These are phyloP conservation scores for Drosophila nebulosa DNA, from an alignment of 1,140 invertebrate species.

Conservation along the genomic window DNA sequence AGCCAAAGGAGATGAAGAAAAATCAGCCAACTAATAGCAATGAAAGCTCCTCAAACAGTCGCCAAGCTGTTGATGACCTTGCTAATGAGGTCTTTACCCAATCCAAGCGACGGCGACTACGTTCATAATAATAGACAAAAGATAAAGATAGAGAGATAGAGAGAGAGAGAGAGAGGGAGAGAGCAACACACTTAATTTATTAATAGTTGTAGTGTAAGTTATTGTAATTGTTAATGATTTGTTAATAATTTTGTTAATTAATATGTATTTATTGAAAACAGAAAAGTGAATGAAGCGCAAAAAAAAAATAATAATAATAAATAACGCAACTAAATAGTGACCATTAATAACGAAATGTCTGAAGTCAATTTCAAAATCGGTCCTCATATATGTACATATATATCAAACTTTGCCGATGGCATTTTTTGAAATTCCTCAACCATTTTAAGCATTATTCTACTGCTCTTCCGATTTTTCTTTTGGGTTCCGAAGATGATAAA, in stretches of 20 bases:
- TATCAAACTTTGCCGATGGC: too few species aligned
- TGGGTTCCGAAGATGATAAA: neutral
- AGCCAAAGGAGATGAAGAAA: neutral
- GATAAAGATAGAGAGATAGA: too few species aligned
- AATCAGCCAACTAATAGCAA: slow-evolving; percentile 17
- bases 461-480: too few species aligned
- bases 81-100: slow-evolving; percentile 33
- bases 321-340: slow-evolving; percentile 35
- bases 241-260: slow-evolving; percentile 72
- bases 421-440: too few species aligned
- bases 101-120: slow-evolving; percentile 20
- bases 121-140: too few species aligned
- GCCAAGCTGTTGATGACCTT: slow-evolving; percentile 31
- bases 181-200: slow-evolving; percentile 23
- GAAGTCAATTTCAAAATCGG: too few species aligned
- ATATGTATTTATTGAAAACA: slow-evolving; percentile 70
- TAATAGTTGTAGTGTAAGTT: slow-evolving; percentile 37
- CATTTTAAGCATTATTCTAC: too few species aligned
- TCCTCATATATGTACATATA: too few species aligned
- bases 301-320: slow-evolving; percentile 28
- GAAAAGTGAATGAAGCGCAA: neutral
- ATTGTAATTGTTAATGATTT: slow-evolving; percentile 73
- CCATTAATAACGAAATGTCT: neutral
- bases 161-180: neutral
- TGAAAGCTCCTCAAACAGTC: slow-evolving; percentile 39